phyloP scores from a whole-genome alignment of 2,797 vertebrate species.

The Borostomias antarcticus region DNA sequence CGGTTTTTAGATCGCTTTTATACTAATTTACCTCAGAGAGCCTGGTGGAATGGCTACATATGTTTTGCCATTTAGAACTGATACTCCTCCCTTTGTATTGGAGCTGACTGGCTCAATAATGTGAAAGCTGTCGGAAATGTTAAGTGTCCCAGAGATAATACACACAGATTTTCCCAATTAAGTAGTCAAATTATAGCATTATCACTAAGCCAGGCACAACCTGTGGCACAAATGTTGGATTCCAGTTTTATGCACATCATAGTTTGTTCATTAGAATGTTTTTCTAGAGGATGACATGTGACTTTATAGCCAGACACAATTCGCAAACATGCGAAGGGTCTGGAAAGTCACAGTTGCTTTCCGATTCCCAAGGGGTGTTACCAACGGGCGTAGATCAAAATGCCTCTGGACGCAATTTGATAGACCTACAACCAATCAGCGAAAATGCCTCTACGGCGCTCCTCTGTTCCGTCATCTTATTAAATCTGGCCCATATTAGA shows the following conservation, averaged over 20 bases:
- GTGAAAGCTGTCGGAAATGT: slow-evolving; percentile 44
- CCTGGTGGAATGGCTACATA: neutral
- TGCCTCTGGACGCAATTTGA: too few species aligned
- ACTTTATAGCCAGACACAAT: too few species aligned
- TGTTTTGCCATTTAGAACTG: slow-evolving; percentile 34
- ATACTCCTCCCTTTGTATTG: slow-evolving; percentile 24
- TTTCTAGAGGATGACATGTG: too few species aligned
- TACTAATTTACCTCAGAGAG: slow-evolving; percentile 32
- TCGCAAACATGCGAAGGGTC: too few species aligned
- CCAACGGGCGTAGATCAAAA: too few species aligned
- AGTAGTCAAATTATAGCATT: slow-evolving; percentile 46
- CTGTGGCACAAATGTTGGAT: slow-evolving; percentile 24
- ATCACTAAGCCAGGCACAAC: slow-evolving; percentile 34
- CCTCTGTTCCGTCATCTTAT: too few species aligned
- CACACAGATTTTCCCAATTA: slow-evolving; percentile 45
- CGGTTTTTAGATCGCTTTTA: too few species aligned
- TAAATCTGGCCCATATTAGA: too few species aligned
- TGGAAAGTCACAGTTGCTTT: too few species aligned
- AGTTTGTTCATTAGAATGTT: neutral
- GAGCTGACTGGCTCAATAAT: slow-evolving; percentile 45
- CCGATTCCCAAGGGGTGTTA: too few species aligned
- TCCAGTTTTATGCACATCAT: slow-evolving; percentile 23
- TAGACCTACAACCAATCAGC: too few species aligned
- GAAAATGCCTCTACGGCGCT: too few species aligned
- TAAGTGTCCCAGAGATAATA: slow-evolving; percentile 39